Evolutionary conservation across 1,140 invertebrate species (phyloP).

Genomic region (Drosophila ironensis): DNA sequence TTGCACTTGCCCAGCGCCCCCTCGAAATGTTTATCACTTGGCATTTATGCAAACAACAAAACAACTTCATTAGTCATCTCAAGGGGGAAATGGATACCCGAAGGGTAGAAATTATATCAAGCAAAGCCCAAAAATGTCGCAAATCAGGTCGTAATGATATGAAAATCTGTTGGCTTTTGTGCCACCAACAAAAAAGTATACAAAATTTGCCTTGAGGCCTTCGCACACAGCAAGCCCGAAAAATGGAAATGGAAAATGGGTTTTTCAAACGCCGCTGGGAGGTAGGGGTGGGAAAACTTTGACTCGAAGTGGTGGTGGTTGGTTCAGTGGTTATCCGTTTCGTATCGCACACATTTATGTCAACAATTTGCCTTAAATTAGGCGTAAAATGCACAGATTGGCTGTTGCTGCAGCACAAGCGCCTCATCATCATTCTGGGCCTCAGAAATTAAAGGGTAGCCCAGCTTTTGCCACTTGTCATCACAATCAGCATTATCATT

Average conservation of each 20-base stretch:
- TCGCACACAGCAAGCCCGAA: constrained; percentile 1
- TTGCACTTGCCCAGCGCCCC: no score
- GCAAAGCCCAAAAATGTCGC: no score
- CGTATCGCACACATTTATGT: constrained; percentile 39
- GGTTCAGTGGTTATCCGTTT: not conserved
- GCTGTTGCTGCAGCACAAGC: constrained; percentile 41
- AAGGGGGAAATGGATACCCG: no score
- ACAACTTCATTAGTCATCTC: no score
- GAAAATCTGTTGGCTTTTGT: constrained; percentile 79
- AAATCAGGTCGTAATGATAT: constrained; percentile 71
- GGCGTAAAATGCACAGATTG: constrained; percentile 78
- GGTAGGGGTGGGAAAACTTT: not conserved
- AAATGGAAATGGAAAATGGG: not conserved
- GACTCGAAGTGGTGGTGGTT: not conserved
- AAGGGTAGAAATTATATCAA: no score
- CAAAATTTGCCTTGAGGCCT: constrained; percentile 8
- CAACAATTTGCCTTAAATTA: constrained; percentile 80
- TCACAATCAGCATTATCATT: not conserved
- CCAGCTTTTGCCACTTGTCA: constrained; percentile 33
- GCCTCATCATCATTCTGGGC: constrained; percentile 29
- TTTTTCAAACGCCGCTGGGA: not conserved
- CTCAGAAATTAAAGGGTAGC: constrained; percentile 71
- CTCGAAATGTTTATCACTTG: no score
- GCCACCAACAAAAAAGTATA: no score
- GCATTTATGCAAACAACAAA: no score